These are phyloP conservation scores for Periparus ater DNA, from an alignment of 2,797 vertebrate species.

Conservation along the genomic window DNA sequence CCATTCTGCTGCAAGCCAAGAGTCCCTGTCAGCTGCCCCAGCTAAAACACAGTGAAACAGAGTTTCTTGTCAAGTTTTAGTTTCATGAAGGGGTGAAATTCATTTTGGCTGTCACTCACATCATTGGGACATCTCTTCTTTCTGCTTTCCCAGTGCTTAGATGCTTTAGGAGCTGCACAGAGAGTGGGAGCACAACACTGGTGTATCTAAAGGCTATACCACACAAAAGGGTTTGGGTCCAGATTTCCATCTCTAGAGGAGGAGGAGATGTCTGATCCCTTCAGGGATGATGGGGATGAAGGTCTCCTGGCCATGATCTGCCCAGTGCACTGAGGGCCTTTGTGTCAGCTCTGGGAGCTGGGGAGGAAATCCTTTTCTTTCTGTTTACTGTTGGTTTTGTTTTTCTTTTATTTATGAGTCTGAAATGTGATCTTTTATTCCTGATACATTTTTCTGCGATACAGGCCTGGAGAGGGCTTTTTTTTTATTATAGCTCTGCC, in stretches of 20 bases:
- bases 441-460: slow-evolving; percentile 14
- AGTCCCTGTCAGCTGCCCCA: no score
- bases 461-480: slow-evolving; percentile 8
- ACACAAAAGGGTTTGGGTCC: background rate
- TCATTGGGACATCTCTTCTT: background rate
- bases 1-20: no score
- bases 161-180: background rate
- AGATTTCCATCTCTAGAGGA: background rate
- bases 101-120: background rate
- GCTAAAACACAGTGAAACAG: no score
- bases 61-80: background rate
- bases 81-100: background rate
- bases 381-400: slow-evolving; percentile 16
- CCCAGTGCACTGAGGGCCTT: fast-evolving
- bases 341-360: background rate
- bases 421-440: slow-evolving; percentile 33
- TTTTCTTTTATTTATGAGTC: slow-evolving; percentile 57
- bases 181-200: background rate
- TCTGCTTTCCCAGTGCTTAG: background rate
- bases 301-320: background rate
- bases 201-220: background rate
- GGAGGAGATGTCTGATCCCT: background rate
- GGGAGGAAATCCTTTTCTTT: background rate
- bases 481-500: slow-evolving; percentile 48
- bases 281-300: background rate